Base-by-base conservation (phyloP, 2,113 vertebrate species). In the Prionailurus viverrinus region DNA sequence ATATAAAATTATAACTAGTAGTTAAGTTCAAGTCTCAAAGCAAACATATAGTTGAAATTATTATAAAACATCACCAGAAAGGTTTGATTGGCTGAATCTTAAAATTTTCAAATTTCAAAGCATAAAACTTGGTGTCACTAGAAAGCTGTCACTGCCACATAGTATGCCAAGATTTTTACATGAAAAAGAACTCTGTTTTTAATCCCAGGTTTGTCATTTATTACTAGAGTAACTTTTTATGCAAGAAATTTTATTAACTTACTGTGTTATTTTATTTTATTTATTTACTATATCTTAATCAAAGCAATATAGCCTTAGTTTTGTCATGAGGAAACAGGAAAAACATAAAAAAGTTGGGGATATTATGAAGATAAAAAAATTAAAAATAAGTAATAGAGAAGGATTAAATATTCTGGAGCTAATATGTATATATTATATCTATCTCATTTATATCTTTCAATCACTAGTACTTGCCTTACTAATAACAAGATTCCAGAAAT, bases 201-300 rank as follows among this genome's bases (percentile, higher is more conserved):
- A 68, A 65, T 51, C 7, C 27, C 45, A 71, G 13, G 1, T 31
- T 55, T 87, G n/a, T 86, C 45, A 74, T 1, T 66, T 27, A 11
- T 87, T 82, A 71, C 81, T 91, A 81, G 15, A 82, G 16, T 83
- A 92, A 53, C 9, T 92, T 87, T 19, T 86, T 79, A 66, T 36
- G 23, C 3, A 61, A 63, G 5, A 94, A 25, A 48, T 41, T 41
- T 76, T 73, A 71, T 76, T 74, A n/a, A 69, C 3, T 45, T n/a
- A 55, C 27, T 76, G 1, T 85, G 23, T 2, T 7, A n/a, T 66
- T 41, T 23, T 53, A 51, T 36, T 88, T 4, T 69, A 31, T 39
- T 39, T 69, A 86, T 36, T 39, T n/a, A 19, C 69, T 79, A 2
- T 68, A 63, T 73, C 91, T 85, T 80, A 88, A 84, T 2, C 15